Evolutionary conservation across 1,140 invertebrate species (phyloP), one percentile per base, ranked within the genome.

Genomic region (silkworm (Bombyx mori)): DNA sequence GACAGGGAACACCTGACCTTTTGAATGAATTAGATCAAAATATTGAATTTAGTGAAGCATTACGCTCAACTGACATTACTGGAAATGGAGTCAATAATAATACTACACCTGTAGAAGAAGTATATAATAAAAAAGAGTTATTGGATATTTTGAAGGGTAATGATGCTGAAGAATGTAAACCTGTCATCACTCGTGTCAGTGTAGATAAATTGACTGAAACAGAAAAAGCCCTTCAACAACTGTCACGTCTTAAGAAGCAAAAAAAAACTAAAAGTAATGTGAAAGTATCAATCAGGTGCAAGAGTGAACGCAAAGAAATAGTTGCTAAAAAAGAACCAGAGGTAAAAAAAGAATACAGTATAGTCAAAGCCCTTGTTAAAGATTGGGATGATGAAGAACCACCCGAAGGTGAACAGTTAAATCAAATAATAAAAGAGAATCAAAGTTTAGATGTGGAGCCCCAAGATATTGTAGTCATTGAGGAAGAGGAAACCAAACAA

Each of bases 371-470:
- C 45, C 64, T 86, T 49, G 82, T 86, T 4, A 73, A 80, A 70
- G 82, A 88, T 66, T 88, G 82, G 82, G 79, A 86, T 55, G 83
- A 86, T 67, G 82, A 86, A 65, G 82, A 83, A 58, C 64, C 65
- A n/a, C 10, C 44, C 47, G 71, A 73, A 48, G 62, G 52, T 48
- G 63, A 67, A 56, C 56, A 68, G 46, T 26, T 63, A 44, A 64
- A 62, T 44, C 66, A 71, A 45, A 45, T 65, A 43, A 7, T 67
- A 45, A 56, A 71, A 35, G 64, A 75, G n/a, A 63, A 9, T 58
- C 60, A 54, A 54, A 26, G 47, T 9, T 54, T 49, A 18, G 6
- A 43, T 7, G 43, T 57, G 51, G 60, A 4, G 57, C 42, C 46
- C 10, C 47, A 46, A 50, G 52, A 59, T 46, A 12, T 42, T 54